A percentile compares a stretch with the other conserved stretches of the same genome.
Conservation (phyloP, 1,140 invertebrate species). For the Temnothorax curvispinosus region DNA sequence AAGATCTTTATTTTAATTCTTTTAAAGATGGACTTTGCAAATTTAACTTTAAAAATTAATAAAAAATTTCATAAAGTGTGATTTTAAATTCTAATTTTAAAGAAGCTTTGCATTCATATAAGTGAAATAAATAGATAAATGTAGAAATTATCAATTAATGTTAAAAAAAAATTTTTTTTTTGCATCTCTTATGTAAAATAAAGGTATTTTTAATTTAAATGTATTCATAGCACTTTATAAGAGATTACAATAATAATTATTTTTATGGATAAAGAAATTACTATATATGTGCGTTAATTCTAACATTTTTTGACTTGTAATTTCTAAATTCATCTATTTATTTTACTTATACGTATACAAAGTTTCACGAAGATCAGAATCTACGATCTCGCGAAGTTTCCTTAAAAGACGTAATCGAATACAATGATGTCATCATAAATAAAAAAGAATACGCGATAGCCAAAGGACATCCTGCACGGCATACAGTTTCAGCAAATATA, state of each 20-base stretch:
- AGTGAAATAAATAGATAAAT: not conserved
- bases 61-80: not conserved
- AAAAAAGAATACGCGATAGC: not conserved
- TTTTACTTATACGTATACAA: not conserved
- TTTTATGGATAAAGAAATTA: too few relatives aligned
- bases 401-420: not conserved
- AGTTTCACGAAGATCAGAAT: not conserved
- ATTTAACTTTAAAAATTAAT: too few relatives aligned
- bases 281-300: too few relatives aligned
- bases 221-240: too few relatives aligned
- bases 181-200: too few relatives aligned
- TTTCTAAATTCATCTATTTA: not conserved
- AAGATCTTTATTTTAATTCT: too few relatives aligned
- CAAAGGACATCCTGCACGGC: not conserved
- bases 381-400: not conserved
- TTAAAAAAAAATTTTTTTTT: too few relatives aligned
- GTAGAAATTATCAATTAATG: not conserved
- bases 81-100: not conserved
- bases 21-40: too few relatives aligned
- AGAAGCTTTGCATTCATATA: not conserved
- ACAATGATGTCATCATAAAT: not conserved
- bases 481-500: slow-evolving; percentile 55
- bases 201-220: too few relatives aligned
- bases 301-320: too few relatives aligned
- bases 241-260: too few relatives aligned